Conservation (phyloP, 2,113 vertebrate genomes). For the Elgaria multicarinata region DNA sequence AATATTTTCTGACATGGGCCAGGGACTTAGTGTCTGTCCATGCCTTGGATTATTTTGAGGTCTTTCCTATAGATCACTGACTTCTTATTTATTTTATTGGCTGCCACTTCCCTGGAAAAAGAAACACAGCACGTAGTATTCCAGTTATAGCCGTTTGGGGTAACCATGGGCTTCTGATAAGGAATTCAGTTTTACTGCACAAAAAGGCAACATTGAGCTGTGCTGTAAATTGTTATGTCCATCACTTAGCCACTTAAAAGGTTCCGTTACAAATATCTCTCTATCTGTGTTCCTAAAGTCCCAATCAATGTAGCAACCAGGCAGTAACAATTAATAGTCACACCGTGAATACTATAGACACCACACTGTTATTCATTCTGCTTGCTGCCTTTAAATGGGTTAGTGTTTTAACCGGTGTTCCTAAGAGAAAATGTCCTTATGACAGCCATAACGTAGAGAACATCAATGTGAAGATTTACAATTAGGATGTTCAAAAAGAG, state of each 20-base stretch:
- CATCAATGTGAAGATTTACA: conserved; percentile 33
- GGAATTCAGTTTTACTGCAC: not conserved
- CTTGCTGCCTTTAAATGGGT: conserved; percentile 14
- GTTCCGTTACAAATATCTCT: conserved; percentile 3
- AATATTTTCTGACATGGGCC: not conserved
- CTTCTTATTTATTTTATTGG: conserved; percentile 17
- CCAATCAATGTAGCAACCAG: conserved; percentile 3
- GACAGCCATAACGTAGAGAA: not conserved
- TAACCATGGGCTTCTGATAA: conserved; percentile 23
- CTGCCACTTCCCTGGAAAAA: not conserved
- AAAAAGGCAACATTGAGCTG: not conserved
- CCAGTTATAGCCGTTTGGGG: conserved; percentile 15
- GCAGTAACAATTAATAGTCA: conserved; percentile 8
- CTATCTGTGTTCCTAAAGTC: conserved; percentile 35
- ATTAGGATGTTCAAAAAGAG: conserved; percentile 18
- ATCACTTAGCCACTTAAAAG: conserved; percentile 32
- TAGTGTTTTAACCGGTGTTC: conserved; percentile 26
- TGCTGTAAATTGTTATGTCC: not conserved
- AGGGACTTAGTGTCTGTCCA: not conserved
- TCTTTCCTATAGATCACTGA: not conserved
- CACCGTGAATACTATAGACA: not conserved
- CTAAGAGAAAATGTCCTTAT: conserved; percentile 13
- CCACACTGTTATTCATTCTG: conserved; percentile 33
- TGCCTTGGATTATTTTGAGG: conserved; percentile 25
- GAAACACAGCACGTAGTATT: conserved; percentile 14